Conservation (phyloP, 2,797 vertebrate species). For the Pangasius macronema region DNA sequence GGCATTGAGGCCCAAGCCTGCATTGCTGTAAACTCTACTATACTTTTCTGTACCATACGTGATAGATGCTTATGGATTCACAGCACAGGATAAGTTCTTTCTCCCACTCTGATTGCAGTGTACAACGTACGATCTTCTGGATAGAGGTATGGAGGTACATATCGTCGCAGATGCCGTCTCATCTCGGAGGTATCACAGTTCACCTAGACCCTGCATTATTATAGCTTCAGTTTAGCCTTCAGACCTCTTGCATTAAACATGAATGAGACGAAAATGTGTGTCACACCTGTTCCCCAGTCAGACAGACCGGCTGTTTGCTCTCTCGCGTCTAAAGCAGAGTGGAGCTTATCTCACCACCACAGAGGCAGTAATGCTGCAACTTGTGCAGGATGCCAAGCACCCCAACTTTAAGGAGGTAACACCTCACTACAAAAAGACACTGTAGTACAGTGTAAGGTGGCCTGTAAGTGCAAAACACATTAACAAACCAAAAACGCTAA, state of each 20-base stretch:
- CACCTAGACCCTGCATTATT: neutral
- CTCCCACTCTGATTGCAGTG: slow-evolving; percentile 68
- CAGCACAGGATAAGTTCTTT: neutral
- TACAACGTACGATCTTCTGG: slow-evolving; percentile 84
- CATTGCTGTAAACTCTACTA: slow-evolving; percentile 77
- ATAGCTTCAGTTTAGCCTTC: neutral
- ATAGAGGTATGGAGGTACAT: slow-evolving; percentile 84
- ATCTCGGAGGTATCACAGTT: slow-evolving; percentile 77
- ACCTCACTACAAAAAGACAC: neutral
- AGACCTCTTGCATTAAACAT: neutral
- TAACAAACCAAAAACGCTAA: neutral
- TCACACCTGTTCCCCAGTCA: slow-evolving; percentile 72
- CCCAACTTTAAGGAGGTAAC: slow-evolving; percentile 87
- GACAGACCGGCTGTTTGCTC: slow-evolving; percentile 84
- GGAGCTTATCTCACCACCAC: slow-evolving; percentile 89
- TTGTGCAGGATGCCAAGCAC: slow-evolving; percentile 81
- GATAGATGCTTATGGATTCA: neutral
- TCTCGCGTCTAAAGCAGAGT: slow-evolving; percentile 86
- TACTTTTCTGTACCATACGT: neutral
- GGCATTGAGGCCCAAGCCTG: slow-evolving; percentile 89
- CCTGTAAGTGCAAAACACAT: neutral
- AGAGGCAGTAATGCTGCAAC: slow-evolving; percentile 84
- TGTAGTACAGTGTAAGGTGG: neutral
- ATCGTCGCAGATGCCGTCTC: slow-evolving; percentile 88
- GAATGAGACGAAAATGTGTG: slow-evolving; percentile 14